Evolutionary conservation across 2,888 invertebrate species (phyloP), one percentile per base, ranked within the genome.

Genomic region (Zygaena filipendulae): DNA sequence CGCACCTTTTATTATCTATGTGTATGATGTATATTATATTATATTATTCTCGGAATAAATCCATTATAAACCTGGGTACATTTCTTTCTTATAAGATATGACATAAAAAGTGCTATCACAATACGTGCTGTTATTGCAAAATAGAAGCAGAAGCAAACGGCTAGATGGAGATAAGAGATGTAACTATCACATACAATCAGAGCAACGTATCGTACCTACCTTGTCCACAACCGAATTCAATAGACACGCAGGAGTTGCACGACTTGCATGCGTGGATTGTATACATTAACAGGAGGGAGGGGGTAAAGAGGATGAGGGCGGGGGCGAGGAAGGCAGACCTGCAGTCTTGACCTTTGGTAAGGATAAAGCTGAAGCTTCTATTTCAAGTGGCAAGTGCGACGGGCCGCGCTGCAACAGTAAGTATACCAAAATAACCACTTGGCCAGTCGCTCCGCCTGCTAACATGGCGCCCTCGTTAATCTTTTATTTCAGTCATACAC

Each of bases 281-380:
- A 23, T 22, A 11, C 28, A 24, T 20, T 6, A 16, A n/a, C n/a
- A 16, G 16, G 16, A 4, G 36, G 45, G 33, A 41, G 47, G 33
- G 43, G 39, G 39, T 40, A 40, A 38, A 40, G 41, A 35, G 40
- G 33, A n/a, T n/a, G 23, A 40, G 40, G 40, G 44, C 42, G 42
- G 33, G 43, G 49, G 46, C 50, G 48, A 49, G 49, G 47, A 46
- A 49, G 48, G 43, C 43, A 38, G 43, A 43, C 59, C 53, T 60
- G 61, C 64, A 59, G 69, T 60, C 72, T 74, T 75, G 79, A 77
- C 77, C 77, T 79, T 79, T 77, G 69, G 74, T 72, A 68, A 77
- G 77, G 75, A 72, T 75, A 67, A 74, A 60, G 59, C 69, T 77
- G 77, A 77, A 77, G 77, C 75, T 75, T 71, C 77, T 77, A 75